Percentiles rank a stretch among this genome's conserved stretches.
phyloP scores from a whole-genome alignment of 2,888 invertebrate genomes.

The Ditylenchus weischeri region DNA sequence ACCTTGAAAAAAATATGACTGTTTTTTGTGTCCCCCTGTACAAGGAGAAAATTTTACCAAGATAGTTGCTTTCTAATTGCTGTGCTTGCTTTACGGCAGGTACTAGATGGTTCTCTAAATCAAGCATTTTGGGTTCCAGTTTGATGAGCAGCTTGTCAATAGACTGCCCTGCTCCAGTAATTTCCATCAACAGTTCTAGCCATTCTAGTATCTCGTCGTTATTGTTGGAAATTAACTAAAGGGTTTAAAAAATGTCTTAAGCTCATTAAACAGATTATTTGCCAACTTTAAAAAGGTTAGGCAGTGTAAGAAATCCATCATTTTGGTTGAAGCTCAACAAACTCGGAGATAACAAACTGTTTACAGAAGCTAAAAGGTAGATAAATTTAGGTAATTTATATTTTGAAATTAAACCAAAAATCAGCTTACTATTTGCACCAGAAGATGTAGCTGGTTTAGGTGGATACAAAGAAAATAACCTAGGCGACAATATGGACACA shows the following conservation, averaged over 20 bases:
- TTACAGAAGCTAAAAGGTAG: background rate
- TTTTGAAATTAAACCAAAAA: background rate
- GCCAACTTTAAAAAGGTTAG: background rate
- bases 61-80: background rate
- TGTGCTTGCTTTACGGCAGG: background rate
- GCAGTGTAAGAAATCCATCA: background rate
- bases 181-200: conserved; percentile 1
- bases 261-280: background rate
- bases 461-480: conserved; percentile 3
- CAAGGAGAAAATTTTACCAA: too few species aligned
- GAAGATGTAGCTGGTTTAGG: background rate
- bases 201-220: background rate
- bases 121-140: background rate
- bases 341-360: background rate
- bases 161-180: background rate
- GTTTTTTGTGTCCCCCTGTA: too few species aligned
- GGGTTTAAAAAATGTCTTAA: background rate
- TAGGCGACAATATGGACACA: background rate
- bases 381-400: background rate
- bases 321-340: background rate
- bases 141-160: background rate
- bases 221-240: conserved; percentile 1
- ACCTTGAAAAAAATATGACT: too few species aligned
- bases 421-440: background rate
- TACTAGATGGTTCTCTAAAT: background rate